These are phyloP conservation scores for Zosterops lateralis DNA, from an alignment of 2,113 vertebrate species.

Conservation along the genomic window DNA sequence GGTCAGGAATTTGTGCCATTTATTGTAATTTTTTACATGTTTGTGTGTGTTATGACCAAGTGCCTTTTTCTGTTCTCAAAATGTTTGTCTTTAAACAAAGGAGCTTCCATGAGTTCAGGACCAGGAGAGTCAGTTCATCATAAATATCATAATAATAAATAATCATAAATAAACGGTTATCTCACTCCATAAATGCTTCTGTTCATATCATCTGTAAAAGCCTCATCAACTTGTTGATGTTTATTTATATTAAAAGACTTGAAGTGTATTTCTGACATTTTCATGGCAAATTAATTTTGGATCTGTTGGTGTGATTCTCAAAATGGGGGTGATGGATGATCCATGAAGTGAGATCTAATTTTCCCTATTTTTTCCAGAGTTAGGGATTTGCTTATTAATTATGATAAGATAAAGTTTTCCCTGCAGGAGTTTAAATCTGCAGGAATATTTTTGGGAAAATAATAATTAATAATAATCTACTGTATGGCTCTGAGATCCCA, in stretches of 20 bases:
- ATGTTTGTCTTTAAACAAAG: not conserved
- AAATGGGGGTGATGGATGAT: not conserved
- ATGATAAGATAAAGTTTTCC: not conserved
- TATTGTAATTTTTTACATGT: not conserved
- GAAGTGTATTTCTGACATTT: not conserved
- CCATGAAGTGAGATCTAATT: fast-evolving
- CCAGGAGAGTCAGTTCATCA: not conserved
- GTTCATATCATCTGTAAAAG: not conserved
- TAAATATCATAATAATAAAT: not conserved
- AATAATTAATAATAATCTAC: not conserved
- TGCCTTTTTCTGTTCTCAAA: not conserved
- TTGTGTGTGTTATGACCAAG: not conserved
- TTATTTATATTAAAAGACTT: constrained; percentile 9
- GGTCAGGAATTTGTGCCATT: not conserved
- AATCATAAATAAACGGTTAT: not conserved
- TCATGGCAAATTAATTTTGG: not conserved
- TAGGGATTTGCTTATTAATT: not conserved
- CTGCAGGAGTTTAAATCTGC: not conserved
- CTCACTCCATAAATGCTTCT: not conserved
- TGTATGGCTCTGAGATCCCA: not conserved
- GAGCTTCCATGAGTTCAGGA: not conserved
- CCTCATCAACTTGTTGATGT: not conserved
- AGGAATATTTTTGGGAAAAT: not conserved
- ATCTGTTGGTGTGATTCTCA: not conserved
- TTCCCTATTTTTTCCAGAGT: not conserved